Base-by-base conservation (phyloP, 2,888 invertebrate genomes). In the Dysmachus trigonus region DNA sequence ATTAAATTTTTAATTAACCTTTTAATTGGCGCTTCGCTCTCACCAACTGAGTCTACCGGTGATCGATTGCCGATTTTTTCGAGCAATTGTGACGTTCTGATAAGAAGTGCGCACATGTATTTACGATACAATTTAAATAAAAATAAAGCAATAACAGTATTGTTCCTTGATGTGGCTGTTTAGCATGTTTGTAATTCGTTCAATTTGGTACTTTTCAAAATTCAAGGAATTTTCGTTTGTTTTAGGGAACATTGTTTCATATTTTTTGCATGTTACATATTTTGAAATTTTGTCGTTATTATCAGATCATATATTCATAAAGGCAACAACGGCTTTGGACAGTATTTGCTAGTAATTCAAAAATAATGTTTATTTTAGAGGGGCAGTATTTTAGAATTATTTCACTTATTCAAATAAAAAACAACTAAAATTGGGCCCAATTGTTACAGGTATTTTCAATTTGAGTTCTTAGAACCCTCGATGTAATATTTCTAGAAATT, bases 381-480 rank as follows among this genome's bases (percentile, higher is more conserved):
- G 10, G 38, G 13, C 38, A 13, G 13, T 62, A 62, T 22, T 62
- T 62, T 62, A 27, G 27, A 62, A 62, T 10, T 4, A 22, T 62
- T 62, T 62, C 62, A 62, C 27, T 62, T 62, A 27, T 62, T 62
- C 22, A 62, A 27, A 27, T 62, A 18, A 62, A 22, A 53, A 0
- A 13, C 15, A n/a, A n/a, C n/a, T n/a, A n/a, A 51, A 27, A 62
- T 22, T 62, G 27, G 27, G 62, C 13, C 13, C 22, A 62, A 22
- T 27, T 27, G 22, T 62, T 22, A 18, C 62, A 62, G 53, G 18
- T 27, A 22, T 62, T 62, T 27, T 62, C 62, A 22, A 27, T 33
- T 76, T 76, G 38, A 76, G 76, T 76, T 76, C 33, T 76, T 76
- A 76, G 76, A 76, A 76, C 76, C 76, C 76, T 76, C 76, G 76